Evolutionary conservation across 2,888 invertebrate genomes (phyloP).

Genomic region (Plusia festucae): DNA sequence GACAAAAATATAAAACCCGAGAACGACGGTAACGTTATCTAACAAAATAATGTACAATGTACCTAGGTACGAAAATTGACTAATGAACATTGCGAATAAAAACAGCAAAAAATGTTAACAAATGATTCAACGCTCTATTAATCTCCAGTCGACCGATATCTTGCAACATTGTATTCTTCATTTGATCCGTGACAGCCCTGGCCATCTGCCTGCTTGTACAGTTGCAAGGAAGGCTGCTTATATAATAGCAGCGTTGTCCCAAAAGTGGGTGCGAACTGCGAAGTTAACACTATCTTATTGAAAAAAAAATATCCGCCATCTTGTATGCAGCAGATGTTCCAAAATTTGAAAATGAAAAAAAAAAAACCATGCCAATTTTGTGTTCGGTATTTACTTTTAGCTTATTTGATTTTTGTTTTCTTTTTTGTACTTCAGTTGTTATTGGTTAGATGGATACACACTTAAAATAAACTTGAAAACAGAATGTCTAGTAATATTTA

Average conservation of each 20-base stretch:
- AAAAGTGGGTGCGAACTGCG: slow-evolving; percentile 77
- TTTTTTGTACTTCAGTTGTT: neutral
- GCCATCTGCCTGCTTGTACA: slow-evolving; percentile 70
- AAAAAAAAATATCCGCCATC: slow-evolving; percentile 38
- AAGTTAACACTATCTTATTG: slow-evolving; percentile 69
- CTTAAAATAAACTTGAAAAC: neutral
- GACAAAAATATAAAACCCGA: too few species aligned
- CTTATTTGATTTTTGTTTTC: slow-evolving; percentile 17
- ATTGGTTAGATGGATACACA: slow-evolving; percentile 8
- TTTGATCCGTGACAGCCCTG: slow-evolving; percentile 71
- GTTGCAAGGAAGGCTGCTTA: slow-evolving; percentile 60
- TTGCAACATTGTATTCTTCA: slow-evolving; percentile 40
- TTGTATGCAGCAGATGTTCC: slow-evolving; percentile 56
- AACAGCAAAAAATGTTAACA: slow-evolving; percentile 25
- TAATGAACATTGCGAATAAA: neutral
- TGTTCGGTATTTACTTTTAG: slow-evolving; percentile 16
- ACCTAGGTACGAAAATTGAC: neutral
- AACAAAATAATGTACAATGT: too few species aligned
- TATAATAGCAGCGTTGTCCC: slow-evolving; percentile 56
- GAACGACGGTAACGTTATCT: too few species aligned
- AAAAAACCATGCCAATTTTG: slow-evolving; percentile 38
- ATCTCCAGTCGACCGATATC: slow-evolving; percentile 41
- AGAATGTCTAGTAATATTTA: neutral
- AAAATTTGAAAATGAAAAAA: slow-evolving; percentile 25
- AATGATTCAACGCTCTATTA: slow-evolving; percentile 51